A percentile compares a stretch with the other conserved stretches of the same genome.
These are phyloP conservation scores for Scelioninae gen. 1 DNA, from an alignment of 2,888 invertebrate genomes.

Conservation along the genomic window DNA sequence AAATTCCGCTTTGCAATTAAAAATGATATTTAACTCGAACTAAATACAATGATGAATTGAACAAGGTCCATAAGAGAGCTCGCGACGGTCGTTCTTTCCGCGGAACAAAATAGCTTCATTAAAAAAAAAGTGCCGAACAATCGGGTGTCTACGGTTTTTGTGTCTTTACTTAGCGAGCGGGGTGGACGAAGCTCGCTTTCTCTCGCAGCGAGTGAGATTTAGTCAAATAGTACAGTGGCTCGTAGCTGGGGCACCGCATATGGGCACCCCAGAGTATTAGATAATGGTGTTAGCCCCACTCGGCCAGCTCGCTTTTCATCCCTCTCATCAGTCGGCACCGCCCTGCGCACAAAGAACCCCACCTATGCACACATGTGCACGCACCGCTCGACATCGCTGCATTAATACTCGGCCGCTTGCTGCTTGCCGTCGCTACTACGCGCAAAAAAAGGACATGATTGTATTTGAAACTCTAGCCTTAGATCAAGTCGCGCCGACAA, in stretches of 20 bases:
- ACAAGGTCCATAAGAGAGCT: too few relatives aligned
- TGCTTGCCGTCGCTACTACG: constrained; percentile 39
- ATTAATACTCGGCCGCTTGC: constrained; percentile 74
- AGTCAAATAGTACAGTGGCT: constrained; percentile 74
- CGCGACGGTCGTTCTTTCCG: background rate
- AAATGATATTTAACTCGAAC: background rate
- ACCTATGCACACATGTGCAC: constrained; percentile 73
- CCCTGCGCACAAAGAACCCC: constrained; percentile 78
- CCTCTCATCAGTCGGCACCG: too few relatives aligned
- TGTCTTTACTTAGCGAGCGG: constrained; percentile 39
- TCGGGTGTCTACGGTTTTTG: constrained; percentile 52
- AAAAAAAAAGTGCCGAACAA: constrained; percentile 44
- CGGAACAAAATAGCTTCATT: constrained; percentile 28
- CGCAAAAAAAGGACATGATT: constrained; percentile 69
- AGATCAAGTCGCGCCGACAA: constrained; percentile 54
- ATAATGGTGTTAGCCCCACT: constrained; percentile 83
- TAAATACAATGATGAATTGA: background rate
- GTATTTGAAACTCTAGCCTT: constrained; percentile 74
- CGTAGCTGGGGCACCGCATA: constrained; percentile 83
- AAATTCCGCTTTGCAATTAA: too few relatives aligned
- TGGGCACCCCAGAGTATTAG: constrained; percentile 82
- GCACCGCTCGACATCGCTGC: constrained; percentile 52
- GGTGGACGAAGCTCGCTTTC: constrained; percentile 28
- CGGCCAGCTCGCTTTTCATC: too few relatives aligned
- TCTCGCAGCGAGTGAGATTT: constrained; percentile 54